Evolutionary conservation across 2,113 vertebrate genomes (phyloP).

Genomic region (Pandion haliaetus): DNA sequence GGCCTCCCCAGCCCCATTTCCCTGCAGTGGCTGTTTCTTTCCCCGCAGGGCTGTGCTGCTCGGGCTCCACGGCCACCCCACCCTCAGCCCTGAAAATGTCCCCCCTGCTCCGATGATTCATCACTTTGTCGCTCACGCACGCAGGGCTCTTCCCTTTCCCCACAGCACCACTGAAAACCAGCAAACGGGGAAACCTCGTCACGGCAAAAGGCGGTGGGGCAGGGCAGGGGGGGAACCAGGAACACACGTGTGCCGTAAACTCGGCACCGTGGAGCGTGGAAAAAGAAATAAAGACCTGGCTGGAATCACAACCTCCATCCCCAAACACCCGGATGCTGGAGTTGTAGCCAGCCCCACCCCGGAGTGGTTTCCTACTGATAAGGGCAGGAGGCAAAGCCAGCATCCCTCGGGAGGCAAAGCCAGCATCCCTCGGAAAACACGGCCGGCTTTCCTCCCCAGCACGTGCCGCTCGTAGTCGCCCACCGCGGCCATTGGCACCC

Average conservation of each 20-base stretch:
- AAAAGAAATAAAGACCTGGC: conserved; percentile 16
- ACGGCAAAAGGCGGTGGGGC: background rate
- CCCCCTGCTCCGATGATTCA: background rate
- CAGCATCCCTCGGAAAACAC: background rate
- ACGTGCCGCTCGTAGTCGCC: background rate
- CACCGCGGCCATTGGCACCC: background rate
- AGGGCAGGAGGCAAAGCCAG: background rate
- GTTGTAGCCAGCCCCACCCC: conserved; percentile 23
- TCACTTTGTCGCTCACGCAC: background rate
- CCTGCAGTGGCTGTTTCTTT: background rate
- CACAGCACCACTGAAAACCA: background rate
- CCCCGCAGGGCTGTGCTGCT: background rate
- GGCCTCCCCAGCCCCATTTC: background rate
- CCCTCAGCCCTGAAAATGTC: background rate
- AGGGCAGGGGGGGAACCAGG: background rate
- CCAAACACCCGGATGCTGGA: conserved; percentile 35
- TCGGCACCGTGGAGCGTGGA: background rate
- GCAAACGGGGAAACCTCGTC: background rate
- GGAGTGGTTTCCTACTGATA: conserved; percentile 59
- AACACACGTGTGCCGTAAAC: background rate
- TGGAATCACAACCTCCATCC: background rate
- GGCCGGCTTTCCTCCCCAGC: background rate
- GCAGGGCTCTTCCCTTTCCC: background rate
- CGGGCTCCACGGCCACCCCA: background rate
- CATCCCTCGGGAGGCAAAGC: background rate